These are phyloP conservation scores for Danaus chrysippus DNA, from an alignment of 2,888 invertebrate species.

Conservation along the genomic window DNA sequence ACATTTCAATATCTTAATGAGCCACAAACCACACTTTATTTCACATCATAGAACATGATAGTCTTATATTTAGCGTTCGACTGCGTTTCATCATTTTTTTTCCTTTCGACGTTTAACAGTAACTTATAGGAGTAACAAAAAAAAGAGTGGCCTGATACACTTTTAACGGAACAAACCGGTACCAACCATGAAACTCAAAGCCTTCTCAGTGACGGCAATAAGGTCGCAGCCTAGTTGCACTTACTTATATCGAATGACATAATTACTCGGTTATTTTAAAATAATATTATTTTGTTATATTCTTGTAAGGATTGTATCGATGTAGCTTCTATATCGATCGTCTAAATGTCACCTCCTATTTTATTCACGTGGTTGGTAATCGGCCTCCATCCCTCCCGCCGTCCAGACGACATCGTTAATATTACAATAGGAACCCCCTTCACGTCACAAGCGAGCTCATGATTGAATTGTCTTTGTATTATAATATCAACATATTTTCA, in stretches of 20 bases:
- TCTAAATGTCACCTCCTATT: background rate
- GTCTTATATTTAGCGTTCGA: background rate
- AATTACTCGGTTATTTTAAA: background rate
- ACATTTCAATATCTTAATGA: too few species aligned
- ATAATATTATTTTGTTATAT: background rate
- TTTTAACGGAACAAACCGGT: slow-evolving; percentile 8
- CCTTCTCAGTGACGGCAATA: slow-evolving; percentile 7
- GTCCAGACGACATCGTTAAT: background rate
- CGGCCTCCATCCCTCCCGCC: background rate
- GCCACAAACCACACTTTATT: too few species aligned
- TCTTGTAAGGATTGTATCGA: background rate
- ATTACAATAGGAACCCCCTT: background rate
- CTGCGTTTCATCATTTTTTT: background rate
- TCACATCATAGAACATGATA: too few species aligned
- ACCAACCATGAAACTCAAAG: slow-evolving; percentile 4
- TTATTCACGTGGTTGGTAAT: background rate
- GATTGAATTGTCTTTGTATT: background rate
- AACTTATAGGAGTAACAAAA: background rate
- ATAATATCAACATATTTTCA: background rate
- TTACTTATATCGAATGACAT: background rate
- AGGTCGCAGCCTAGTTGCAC: slow-evolving; percentile 6
- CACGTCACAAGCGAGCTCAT: background rate
- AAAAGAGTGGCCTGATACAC: slow-evolving; percentile 6
- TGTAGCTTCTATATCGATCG: background rate
- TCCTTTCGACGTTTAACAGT: background rate